These are phyloP conservation scores for Styela clava DNA, from an alignment of 23 tunicate genomes.

Conservation along the genomic window DNA sequence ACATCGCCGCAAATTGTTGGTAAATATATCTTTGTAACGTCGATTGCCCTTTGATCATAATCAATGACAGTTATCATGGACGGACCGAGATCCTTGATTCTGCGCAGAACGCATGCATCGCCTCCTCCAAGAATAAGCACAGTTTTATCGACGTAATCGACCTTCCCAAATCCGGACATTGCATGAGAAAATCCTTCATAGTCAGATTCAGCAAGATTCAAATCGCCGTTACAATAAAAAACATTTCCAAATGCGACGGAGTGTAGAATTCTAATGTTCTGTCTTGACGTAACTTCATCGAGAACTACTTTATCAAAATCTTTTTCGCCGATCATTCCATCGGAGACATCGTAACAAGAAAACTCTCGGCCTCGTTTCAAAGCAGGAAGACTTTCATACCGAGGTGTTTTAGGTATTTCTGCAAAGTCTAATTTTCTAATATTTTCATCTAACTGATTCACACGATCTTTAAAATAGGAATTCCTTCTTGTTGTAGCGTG, in stretches of 20 bases:
- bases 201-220: constrained; percentile 3
- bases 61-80: constrained; percentile 77
- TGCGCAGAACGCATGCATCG: constrained; percentile 71
- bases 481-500: background rate
- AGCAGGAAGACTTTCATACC: constrained; percentile 22
- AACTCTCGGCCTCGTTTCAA: constrained; percentile 41
- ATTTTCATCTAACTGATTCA: background rate
- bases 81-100: constrained; percentile 40
- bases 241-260: constrained; percentile 60
- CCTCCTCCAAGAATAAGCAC: constrained; percentile 91
- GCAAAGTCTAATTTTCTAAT: background rate
- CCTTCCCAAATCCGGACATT: constrained; percentile 47
- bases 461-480: background rate
- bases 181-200: constrained; percentile 12
- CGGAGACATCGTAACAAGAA: constrained; percentile 27
- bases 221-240: constrained; percentile 57
- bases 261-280: constrained; percentile 51
- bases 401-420: background rate
- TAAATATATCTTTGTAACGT: constrained; percentile 53
- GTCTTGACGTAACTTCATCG: constrained; percentile 48
- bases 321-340: constrained; percentile 43
- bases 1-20: constrained; percentile 70
- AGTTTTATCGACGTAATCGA: constrained; percentile 53
- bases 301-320: constrained; percentile 73
- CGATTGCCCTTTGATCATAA: constrained; percentile 60